phyloP scores from a whole-genome alignment of 2,888 invertebrate genomes.

The Drosophila parthenogenetica region DNA sequence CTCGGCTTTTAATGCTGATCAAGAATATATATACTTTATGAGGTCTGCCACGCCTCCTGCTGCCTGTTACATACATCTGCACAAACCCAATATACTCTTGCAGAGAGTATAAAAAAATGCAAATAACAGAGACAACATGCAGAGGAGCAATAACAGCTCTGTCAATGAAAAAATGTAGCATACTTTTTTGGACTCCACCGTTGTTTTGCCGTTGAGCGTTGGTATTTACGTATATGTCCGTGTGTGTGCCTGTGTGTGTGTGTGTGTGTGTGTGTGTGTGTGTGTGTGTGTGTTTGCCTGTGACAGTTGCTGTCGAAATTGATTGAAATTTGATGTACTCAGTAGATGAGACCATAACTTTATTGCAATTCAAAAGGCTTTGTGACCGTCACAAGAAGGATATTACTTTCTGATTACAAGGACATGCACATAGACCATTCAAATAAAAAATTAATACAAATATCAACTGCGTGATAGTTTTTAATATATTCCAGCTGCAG shows the following conservation, averaged over 20 bases:
- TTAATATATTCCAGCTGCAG: not conserved
- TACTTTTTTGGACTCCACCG: constrained; percentile 26
- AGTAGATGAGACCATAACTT: constrained; percentile 17
- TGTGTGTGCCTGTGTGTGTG: constrained; percentile 5
- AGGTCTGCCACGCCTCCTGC: too few relatives aligned
- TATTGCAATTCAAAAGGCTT: constrained; percentile 23
- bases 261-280: constrained; percentile 16
- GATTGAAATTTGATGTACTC: constrained; percentile 41
- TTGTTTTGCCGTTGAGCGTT: constrained; percentile 10
- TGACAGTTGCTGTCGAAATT: constrained; percentile 46
- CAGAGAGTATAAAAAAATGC: too few relatives aligned
- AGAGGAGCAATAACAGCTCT: constrained; percentile 3
- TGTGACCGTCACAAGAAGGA: constrained; percentile 13
- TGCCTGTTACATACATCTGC: too few relatives aligned
- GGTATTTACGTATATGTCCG: constrained; percentile 13
- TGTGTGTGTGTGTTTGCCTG: constrained; percentile 16
- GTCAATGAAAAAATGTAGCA: constrained; percentile 23
- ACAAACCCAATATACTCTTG: too few relatives aligned
- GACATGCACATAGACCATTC: not conserved
- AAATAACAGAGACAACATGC: constrained; percentile 42
- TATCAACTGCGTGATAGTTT: not conserved
- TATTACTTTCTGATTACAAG: constrained; percentile 16
- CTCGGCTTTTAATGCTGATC: too few relatives aligned
- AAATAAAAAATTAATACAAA: not conserved
- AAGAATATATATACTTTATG: too few relatives aligned